phyloP scores from a whole-genome alignment of 2,113 vertebrate genomes.

The Cinclus cinclus region DNA sequence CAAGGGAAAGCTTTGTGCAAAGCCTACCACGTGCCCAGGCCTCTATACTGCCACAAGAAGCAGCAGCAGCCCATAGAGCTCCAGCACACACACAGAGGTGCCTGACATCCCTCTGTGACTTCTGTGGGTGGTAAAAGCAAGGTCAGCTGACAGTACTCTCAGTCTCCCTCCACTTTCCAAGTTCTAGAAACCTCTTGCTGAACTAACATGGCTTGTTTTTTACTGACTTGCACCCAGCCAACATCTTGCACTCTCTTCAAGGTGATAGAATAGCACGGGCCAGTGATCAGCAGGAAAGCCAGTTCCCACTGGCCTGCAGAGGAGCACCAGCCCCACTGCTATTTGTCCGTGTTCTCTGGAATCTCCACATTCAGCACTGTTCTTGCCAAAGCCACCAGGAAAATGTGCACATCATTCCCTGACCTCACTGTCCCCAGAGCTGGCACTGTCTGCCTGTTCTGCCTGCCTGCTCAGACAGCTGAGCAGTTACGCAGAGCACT shows the following conservation, averaged over 20 bases:
- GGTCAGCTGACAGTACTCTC: background rate
- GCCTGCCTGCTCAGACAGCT: background rate
- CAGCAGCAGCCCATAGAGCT: background rate
- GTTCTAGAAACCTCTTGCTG: background rate
- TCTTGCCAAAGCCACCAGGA: slow-evolving; percentile 51
- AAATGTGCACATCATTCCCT: background rate
- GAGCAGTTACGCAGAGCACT: background rate
- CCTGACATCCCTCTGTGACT: background rate
- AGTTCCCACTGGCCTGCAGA: background rate
- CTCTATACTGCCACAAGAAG: background rate
- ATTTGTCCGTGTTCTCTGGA: background rate
- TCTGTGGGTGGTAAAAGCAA: background rate
- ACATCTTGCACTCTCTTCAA: background rate
- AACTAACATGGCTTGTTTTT: background rate
- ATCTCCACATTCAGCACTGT: slow-evolving; percentile 20
- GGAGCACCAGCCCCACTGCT: background rate
- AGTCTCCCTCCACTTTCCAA: background rate
- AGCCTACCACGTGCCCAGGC: background rate
- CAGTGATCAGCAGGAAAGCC: background rate
- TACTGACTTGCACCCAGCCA: background rate
- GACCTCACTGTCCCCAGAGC: background rate
- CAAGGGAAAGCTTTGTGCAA: background rate
- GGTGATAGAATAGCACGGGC: background rate
- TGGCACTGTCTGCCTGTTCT: background rate
- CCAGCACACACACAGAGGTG: background rate